Base-by-base conservation (phyloP, 2,797 vertebrate genomes). In the Bradypodion ventrale region DNA sequence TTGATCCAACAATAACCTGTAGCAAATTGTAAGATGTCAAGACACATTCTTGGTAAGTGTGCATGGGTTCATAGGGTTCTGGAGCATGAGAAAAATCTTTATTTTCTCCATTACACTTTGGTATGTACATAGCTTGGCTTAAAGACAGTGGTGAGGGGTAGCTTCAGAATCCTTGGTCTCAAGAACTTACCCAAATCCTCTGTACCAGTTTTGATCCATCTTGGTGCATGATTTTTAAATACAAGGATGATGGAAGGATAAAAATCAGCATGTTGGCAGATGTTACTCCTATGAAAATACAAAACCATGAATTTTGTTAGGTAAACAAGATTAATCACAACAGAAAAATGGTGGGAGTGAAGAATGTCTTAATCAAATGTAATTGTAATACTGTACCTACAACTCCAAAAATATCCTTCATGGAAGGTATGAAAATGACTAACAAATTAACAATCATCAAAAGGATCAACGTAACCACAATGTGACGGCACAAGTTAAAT, bases 181-280 rank as follows among this genome's bases (percentile, higher is more conserved):
- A 37, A 89, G 93, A 73, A 90, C 96, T 78, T 96, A 97, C 96
- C 95, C 95, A 95, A 88, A 97, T 93, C 90, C 94, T 96, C 68
- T 96, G 94, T 90, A 91, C 93, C 84, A 92, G 78, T 88, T 95
- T 94, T 21, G 94, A 93, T 90, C 90, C 93, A 89, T 95, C 94
- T 69, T 96, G 93, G 46, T 91, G 92, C 35, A 93, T 95, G 85
- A 97, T 95, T 96, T 97, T 97, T 92, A 97, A 94, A 89, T 97
- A 97, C 74, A 97, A 88, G 0, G 95, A 95, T 1, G 96, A 96
- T 78, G 96, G 96, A 83, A 97, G 94, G 90, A 97, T 96, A 93
- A 97, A 97, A 91, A 97, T 97, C 89, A 97, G 92, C 96, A 96
- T 96, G 88, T 97, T 97, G 79, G 96, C 96, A 87, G 96, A 96